These are phyloP conservation scores for Cryptoprocta ferox DNA, from an alignment of 2,797 vertebrate genomes.

Conservation along the genomic window DNA sequence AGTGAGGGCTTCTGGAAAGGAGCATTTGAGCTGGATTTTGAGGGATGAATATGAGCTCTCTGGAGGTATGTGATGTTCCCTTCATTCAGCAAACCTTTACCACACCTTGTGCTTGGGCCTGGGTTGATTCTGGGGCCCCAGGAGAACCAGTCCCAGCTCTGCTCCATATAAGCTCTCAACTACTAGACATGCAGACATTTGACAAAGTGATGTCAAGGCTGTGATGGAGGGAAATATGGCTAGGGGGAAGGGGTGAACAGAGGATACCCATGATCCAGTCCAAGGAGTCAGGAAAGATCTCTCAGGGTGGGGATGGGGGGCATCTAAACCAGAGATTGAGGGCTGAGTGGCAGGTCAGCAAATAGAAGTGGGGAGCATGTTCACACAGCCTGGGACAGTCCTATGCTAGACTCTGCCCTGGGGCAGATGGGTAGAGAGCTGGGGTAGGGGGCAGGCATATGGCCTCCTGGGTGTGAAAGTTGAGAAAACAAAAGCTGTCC, in stretches of 20 bases:
- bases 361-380: neutral
- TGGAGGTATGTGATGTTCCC: neutral
- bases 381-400: neutral
- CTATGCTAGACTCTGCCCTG: neutral
- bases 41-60: neutral
- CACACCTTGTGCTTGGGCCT: neutral
- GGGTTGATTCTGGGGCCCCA: neutral
- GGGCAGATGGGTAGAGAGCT: neutral
- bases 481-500: neutral
- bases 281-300: neutral
- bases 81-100: neutral
- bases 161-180: neutral
- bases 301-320: neutral
- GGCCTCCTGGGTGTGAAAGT: neutral
- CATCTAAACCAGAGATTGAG: neutral
- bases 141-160: neutral
- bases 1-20: neutral
- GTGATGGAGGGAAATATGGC: neutral
- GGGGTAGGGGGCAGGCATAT: neutral
- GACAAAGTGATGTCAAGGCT: neutral
- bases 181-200: neutral
- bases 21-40: conserved; percentile 19
- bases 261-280: neutral
- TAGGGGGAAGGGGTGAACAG: neutral
- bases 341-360: neutral